Percentiles rank a stretch among this genome's conserved stretches.
phyloP scores from a whole-genome alignment of 2,113 vertebrate species.

The Origma solitaria region DNA sequence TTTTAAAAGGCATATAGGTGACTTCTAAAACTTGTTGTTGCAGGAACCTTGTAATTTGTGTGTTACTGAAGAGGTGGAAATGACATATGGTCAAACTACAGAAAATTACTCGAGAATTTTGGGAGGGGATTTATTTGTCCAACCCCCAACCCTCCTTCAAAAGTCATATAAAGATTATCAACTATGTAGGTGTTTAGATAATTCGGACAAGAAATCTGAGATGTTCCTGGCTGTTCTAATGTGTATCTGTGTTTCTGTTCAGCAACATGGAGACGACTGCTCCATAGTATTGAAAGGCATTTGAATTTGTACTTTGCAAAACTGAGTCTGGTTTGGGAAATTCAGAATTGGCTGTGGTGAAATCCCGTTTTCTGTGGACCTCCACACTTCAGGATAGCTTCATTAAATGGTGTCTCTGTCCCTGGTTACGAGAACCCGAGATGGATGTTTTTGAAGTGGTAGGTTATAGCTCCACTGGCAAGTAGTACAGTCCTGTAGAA shows the following conservation, averaged over 20 bases:
- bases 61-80: background rate
- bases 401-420: background rate
- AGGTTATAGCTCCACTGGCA: background rate
- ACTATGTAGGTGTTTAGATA: background rate
- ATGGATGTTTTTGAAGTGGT: background rate
- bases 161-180: background rate
- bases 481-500: background rate
- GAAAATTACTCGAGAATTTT: background rate
- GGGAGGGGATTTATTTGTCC: background rate
- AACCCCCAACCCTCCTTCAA: background rate
- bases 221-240: background rate
- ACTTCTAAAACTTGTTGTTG: background rate
- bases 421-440: background rate
- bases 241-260: background rate
- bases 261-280: background rate
- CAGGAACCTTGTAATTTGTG: background rate
- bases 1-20: slow-evolving; percentile 17
- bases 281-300: background rate
- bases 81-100: background rate
- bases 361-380: background rate
- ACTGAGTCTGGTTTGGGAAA: background rate
- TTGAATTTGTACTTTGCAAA: background rate
- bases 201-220: background rate
- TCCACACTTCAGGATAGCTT: background rate
- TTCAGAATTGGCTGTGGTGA: background rate